A percentile compares a stretch with the other conserved stretches of the same genome.
phyloP scores from a whole-genome alignment of 2,797 vertebrate species.

The Lerista edwardsae region DNA sequence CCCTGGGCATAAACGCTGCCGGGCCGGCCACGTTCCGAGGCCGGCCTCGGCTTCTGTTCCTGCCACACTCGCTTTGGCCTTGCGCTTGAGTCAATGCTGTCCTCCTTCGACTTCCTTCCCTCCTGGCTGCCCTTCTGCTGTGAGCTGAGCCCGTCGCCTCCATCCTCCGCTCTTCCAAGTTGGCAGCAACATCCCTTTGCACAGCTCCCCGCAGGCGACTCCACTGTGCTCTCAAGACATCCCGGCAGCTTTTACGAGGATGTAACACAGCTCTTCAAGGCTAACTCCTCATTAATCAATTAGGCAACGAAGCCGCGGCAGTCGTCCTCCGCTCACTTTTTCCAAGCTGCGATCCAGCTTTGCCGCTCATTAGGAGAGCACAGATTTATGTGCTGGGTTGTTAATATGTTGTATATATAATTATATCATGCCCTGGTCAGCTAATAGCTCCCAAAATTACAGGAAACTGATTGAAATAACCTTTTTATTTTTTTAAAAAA shows the following conservation, averaged over 20 bases:
- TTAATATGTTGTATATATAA: slow-evolving; percentile 48
- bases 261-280: slow-evolving; percentile 23
- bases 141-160: not conserved
- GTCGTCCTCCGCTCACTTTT: slow-evolving; percentile 32
- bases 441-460: slow-evolving; percentile 33
- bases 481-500: not conserved
- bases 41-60: not conserved
- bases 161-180: not conserved
- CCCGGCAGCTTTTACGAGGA: slow-evolving; percentile 14
- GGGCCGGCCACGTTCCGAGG: too few species aligned
- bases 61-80: too few species aligned
- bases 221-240: not conserved
- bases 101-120: not conserved
- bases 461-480: slow-evolving; percentile 43
- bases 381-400: not conserved
- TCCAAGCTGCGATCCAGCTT: slow-evolving; percentile 14
- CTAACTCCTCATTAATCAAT: slow-evolving; percentile 46
- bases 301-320: slow-evolving; percentile 31
- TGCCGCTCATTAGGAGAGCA: not conserved
- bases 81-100: not conserved
- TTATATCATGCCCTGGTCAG: slow-evolving; percentile 47
- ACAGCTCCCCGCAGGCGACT: not conserved
- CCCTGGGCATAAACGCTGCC: not conserved
- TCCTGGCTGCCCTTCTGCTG: not conserved
- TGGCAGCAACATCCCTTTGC: not conserved